These are phyloP conservation scores for Probosciger aterrimus DNA, from an alignment of 2,113 vertebrate species.

Conservation along the genomic window DNA sequence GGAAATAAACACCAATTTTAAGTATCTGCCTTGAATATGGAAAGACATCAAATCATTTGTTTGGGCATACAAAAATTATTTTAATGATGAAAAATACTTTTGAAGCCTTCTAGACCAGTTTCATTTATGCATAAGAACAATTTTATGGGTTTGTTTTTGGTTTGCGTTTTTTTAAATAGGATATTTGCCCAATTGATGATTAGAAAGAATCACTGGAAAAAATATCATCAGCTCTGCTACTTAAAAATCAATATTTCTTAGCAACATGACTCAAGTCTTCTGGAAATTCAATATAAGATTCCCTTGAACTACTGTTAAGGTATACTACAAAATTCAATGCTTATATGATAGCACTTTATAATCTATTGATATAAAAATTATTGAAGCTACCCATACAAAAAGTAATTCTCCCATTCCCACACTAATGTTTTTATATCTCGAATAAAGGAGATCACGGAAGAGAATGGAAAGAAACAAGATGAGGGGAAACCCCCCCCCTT, in stretches of 20 bases:
- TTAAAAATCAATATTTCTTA: background rate
- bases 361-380: background rate
- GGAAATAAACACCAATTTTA: background rate
- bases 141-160: background rate
- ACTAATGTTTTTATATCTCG: background rate
- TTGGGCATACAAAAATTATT: background rate
- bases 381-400: background rate
- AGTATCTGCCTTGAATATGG: background rate
- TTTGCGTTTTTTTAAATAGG: background rate
- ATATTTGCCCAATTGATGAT: background rate
- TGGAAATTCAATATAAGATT: background rate
- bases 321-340: background rate
- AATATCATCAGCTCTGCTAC: background rate
- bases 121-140: background rate
- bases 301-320: background rate
- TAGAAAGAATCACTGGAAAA: background rate
- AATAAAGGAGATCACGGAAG: background rate
- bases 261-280: background rate
- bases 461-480: background rate
- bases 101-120: background rate
- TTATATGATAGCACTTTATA: background rate
- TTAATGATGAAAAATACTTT: background rate
- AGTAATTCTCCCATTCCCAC: background rate
- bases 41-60: background rate
- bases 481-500: rapidly evolving